Percentiles rank a stretch among this genome's conserved stretches.
phyloP scores from a whole-genome alignment of 2,888 invertebrate species.

The Encarsia formosa region DNA sequence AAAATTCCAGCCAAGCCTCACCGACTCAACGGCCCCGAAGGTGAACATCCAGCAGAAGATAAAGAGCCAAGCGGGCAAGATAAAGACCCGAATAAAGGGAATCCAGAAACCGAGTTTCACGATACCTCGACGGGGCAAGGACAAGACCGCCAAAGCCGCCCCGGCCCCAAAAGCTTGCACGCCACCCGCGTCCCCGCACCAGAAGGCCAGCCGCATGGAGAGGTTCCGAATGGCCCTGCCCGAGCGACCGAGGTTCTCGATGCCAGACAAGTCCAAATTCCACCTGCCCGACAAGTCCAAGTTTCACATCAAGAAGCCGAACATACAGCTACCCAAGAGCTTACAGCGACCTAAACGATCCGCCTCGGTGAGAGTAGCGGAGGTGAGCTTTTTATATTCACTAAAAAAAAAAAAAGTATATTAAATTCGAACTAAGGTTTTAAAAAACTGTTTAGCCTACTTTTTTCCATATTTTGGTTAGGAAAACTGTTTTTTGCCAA shows the following conservation, averaged over 20 bases:
- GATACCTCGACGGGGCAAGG: conserved; percentile 39
- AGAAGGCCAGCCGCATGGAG: conserved; percentile 51
- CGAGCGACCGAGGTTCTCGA: conserved; percentile 53
- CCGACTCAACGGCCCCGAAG: conserved; percentile 5
- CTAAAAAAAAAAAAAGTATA: no score
- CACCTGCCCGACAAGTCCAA: conserved; percentile 60
- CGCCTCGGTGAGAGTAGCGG: conserved; percentile 10
- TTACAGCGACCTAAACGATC: conserved; percentile 24
- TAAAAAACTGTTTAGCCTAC: no score
- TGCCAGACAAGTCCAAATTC: conserved; percentile 43
- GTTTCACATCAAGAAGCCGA: conserved; percentile 54
- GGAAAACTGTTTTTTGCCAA: no score
- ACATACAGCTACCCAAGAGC: conserved; percentile 50
- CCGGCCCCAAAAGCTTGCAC: conserved; percentile 17
- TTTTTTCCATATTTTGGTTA: no score
- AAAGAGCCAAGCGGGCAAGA: conserved; percentile 67
- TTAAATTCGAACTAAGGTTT: no score
- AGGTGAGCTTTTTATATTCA: no score
- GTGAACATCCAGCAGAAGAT: conserved; percentile 57
- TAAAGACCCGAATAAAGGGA: conserved; percentile 64
- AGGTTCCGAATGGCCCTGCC: conserved; percentile 61
- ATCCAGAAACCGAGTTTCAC: conserved; percentile 58
- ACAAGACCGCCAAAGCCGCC: conserved; percentile 16
- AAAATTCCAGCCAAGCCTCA: background rate
- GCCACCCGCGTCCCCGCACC: conserved; percentile 17